phyloP scores from a whole-genome alignment of 2,888 invertebrate species.

The Drosophila suboccidentalis region DNA sequence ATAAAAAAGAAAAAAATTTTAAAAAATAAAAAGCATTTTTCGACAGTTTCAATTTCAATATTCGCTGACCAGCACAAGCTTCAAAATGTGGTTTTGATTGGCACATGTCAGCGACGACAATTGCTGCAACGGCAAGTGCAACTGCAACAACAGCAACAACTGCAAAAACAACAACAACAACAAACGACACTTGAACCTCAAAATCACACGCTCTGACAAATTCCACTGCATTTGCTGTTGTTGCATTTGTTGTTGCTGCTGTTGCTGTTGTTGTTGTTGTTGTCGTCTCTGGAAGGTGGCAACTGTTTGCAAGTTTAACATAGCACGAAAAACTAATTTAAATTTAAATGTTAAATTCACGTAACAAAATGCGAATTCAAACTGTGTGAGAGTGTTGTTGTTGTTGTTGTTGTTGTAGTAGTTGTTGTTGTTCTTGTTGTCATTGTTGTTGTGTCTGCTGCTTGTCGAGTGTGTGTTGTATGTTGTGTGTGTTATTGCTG shows the following conservation, averaged over 20 bases:
- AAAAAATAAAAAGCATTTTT: not conserved
- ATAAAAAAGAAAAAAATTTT: too few relatives aligned
- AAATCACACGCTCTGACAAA: slow-evolving; percentile 65
- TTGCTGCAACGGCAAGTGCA: slow-evolving; percentile 21
- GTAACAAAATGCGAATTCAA: slow-evolving; percentile 63
- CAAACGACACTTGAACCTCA: slow-evolving; percentile 23
- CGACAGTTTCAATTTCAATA: slow-evolving; percentile 1
- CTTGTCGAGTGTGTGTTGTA: slow-evolving; percentile 24
- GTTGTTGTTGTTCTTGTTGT: slow-evolving; percentile 1
- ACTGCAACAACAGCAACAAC: slow-evolving; percentile 14
- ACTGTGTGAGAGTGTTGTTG: slow-evolving; percentile 30
- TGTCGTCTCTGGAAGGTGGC: slow-evolving; percentile 49
- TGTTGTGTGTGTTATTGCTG: slow-evolving; percentile 41
- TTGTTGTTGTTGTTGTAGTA: slow-evolving; percentile 11
- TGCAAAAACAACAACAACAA: slow-evolving; percentile 13
- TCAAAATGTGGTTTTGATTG: slow-evolving; percentile 38
- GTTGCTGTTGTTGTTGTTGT: slow-evolving; percentile 25
- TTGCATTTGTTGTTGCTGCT: slow-evolving; percentile 16
- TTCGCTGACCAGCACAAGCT: slow-evolving; percentile 5
- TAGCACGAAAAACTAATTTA: slow-evolving; percentile 83
- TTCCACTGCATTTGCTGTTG: slow-evolving; percentile 43
- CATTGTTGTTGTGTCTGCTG: slow-evolving; percentile 21
- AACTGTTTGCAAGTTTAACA: slow-evolving; percentile 51
- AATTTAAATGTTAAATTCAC: slow-evolving; percentile 82
- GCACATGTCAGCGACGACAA: slow-evolving; percentile 46